A percentile compares a stretch with the other conserved stretches of the same genome.
Conservation (phyloP, 2,797 vertebrate species). For the Sebastes jordani region DNA sequence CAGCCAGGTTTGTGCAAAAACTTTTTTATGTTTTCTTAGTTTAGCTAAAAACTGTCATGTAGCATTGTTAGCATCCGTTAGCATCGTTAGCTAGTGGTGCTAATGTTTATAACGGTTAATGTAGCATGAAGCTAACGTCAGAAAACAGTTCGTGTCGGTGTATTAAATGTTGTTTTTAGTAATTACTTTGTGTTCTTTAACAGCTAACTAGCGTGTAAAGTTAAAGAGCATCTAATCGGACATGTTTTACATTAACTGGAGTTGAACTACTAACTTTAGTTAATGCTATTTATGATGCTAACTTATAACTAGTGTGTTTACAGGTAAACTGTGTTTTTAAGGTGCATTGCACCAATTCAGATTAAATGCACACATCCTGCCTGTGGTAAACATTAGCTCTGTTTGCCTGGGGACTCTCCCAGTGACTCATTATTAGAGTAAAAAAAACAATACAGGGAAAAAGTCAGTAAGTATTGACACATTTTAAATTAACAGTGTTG, state of each 20-base stretch:
- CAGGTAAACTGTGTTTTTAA: neutral
- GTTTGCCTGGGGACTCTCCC: neutral
- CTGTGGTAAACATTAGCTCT: constrained; percentile 28
- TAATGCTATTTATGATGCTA: neutral
- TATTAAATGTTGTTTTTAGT: constrained; percentile 2
- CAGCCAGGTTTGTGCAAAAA: constrained; percentile 90
- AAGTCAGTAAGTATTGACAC: too few relatives aligned
- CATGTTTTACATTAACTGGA: neutral
- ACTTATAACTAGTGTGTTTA: neutral
- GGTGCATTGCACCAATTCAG: neutral
- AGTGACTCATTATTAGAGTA: too few relatives aligned
- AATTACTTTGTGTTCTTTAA: neutral
- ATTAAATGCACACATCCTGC: neutral
- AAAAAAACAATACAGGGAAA: too few relatives aligned
- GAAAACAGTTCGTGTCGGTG: neutral
- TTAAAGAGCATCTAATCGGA: neutral
- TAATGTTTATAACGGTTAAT: constrained; percentile 13
- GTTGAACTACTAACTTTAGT: neutral
- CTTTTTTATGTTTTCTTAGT: constrained; percentile 41
- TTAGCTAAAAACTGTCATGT: constrained; percentile 49
- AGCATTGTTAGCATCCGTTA: constrained; percentile 64
- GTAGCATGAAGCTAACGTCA: neutral
- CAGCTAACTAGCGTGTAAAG: neutral
- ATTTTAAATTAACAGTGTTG: neutral
- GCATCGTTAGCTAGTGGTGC: constrained; percentile 48